Base-by-base conservation (phyloP, 2,888 invertebrate species). In the Eudasyphora cyanicolor region DNA sequence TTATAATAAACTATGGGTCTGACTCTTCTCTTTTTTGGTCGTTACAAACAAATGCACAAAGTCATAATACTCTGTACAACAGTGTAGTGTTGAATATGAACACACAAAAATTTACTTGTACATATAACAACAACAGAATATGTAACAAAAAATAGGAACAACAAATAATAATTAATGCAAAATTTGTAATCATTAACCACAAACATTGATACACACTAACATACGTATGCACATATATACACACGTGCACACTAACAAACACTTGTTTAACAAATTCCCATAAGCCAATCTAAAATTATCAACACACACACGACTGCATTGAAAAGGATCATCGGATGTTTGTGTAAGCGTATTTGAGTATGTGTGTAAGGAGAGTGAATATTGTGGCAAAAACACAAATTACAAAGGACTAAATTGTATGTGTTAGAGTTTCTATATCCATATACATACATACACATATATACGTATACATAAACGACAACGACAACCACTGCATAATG, bases 391-490 rank as follows among this genome's bases (percentile, higher is more conserved):
- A 67, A 24, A 67, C 42, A 67, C 67, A 67, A 67, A 42, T 42
- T 67, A 67, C 21, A 29, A n/a, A n/a, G n/a, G n/a, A 7, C 67
- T 12, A 67, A 8, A 60, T 10, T 27, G 67, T 67, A 42, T 14
- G 24, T 35, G 42, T 21, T 38, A 14, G 42, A 42, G 38, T 42
- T 35, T 6, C 6, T 12, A 29, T 29, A 27, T 60, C 54, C 60
- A 19, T 17, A 74, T n/a, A 24, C 85, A 86, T 77, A 86, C 85
- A 82, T 69, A 82, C 84, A 85, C 73, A 77, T 76, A 76, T 70
- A 73, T 64, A 69, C 71, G 62, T 71, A 83, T 76, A 83, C 83
- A 75, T 77, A n/a, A n/a, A n/a, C n/a, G n/a, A n/a, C n/a, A n/a
- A n/a, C n/a, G n/a, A 35, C 62, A 74, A 51, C 49, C 24, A 57